Evolutionary conservation across 2,797 vertebrate species (phyloP).

Genomic region (Falco cherrug): DNA sequence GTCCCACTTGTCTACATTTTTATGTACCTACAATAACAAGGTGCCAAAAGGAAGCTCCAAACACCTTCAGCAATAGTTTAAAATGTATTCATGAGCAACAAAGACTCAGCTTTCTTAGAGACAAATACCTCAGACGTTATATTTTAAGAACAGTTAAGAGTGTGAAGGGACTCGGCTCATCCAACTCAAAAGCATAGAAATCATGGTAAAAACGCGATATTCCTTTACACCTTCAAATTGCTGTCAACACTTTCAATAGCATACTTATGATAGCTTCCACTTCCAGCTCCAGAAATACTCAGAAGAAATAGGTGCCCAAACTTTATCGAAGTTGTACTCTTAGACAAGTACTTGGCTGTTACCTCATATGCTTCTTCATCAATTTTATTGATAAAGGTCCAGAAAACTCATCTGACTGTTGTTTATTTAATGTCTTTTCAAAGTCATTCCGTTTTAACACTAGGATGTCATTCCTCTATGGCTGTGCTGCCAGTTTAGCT

Average conservation of each 20-base stretch:
- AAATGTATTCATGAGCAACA: not conserved
- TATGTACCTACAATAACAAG: not conserved
- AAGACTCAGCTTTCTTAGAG: constrained; percentile 7
- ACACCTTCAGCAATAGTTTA: not conserved
- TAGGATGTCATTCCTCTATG: not conserved
- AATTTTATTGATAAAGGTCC: constrained; percentile 3
- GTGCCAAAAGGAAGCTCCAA: constrained; percentile 16
- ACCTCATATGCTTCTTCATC: not conserved
- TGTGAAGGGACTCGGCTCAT: constrained; percentile 8
- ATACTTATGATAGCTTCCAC: not conserved
- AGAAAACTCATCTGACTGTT: not conserved
- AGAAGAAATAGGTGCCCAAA: constrained; percentile 35
- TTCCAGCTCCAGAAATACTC: constrained; percentile 33
- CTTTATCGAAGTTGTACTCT: constrained; percentile 2
- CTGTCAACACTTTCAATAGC: constrained; percentile 47
- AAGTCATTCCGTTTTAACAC: not conserved
- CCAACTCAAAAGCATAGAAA: constrained; percentile 8
- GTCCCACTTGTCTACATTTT: not conserved
- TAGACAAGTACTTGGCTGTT: constrained; percentile 13
- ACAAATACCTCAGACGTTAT: constrained; percentile 4
- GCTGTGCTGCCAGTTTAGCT: not conserved
- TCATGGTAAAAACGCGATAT: not conserved
- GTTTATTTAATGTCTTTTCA: not conserved
- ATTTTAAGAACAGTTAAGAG: constrained; percentile 29
- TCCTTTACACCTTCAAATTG: constrained; percentile 52